Evolutionary conservation across 2,888 invertebrate species (phyloP), one percentile per base, ranked within the genome.

Genomic region (Gymnoscelis rufifasciata): DNA sequence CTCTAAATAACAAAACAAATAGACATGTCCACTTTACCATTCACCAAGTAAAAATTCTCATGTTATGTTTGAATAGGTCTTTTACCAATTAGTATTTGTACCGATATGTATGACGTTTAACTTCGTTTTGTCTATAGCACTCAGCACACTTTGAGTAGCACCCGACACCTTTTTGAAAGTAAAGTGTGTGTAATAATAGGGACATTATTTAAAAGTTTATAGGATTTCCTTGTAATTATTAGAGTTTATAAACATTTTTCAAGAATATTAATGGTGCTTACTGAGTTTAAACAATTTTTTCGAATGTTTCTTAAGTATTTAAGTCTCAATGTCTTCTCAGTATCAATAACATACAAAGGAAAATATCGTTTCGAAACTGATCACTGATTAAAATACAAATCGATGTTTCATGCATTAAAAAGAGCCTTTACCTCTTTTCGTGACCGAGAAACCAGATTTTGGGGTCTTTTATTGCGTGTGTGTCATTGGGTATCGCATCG

Each of bases 61-160:
- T 79, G 80, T 81, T 69, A 59, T 87, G 83, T 87, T 86, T 87
- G 84, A 76, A 78, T 81, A 84, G 86, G 87, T 78, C 84, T 86
- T 82, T 84, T 83, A 84, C 82, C 83, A 86, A 87, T 86, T 86
- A 86, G 83, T 83, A 81, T 87, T 86, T 83, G 80, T 80, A 86
- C 83, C 83, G 79, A 82, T 80, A 78, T 59, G 60, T 74, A 82
- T 66, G 74, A 78, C 66, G 71, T 73, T 69, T 62, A 71, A 64
- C 64, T 69, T 64, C 66, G 67, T 69, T 71, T 76, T 72, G 78
- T 71, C 70, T 73, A 74, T 71, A 71, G 68, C 68, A 61, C 68
- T 69, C 71, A 66, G 69, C 63, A 68, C 63, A 68, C 70, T 74
- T 74, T 75, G 75, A 74, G 62, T 66, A 69, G 68, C 63, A 67